Conservation (phyloP, 2,113 vertebrate species). For the Dolichallabes microphthalmus region DNA sequence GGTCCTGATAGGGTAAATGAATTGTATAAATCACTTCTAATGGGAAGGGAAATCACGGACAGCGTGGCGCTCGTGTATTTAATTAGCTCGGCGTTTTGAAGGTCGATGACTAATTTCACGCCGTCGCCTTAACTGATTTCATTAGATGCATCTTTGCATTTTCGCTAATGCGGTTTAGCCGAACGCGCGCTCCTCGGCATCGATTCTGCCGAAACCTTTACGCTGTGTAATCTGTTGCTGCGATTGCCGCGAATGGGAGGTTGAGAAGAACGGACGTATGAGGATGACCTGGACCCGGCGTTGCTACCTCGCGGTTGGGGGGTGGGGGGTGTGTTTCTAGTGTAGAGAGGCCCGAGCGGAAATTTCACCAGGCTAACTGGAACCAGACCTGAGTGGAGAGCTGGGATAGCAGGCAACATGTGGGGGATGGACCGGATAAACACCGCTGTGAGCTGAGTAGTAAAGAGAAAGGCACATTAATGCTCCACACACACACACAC, state of each 20-base stretch:
- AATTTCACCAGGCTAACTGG: conserved; percentile 14
- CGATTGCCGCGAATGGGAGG: background rate
- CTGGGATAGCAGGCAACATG: background rate
- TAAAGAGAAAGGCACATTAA: conserved; percentile 12
- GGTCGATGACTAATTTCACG: conserved; percentile 46
- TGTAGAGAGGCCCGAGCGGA: conserved; percentile 2
- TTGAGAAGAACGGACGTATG: background rate
- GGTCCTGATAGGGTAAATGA: conserved; percentile 33
- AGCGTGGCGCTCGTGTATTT: conserved; percentile 17
- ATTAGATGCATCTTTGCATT: conserved; percentile 38
- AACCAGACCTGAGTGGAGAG: background rate
- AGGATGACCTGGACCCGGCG: background rate
- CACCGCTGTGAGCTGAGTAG: background rate
- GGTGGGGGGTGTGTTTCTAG: no score
- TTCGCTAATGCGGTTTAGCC: background rate
- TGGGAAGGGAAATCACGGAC: conserved; percentile 22
- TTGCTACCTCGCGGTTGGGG: background rate
- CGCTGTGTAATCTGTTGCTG: conserved; percentile 36
- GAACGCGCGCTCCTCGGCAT: background rate
- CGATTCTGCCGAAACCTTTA: conserved; percentile 24
- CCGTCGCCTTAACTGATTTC: conserved; percentile 38
- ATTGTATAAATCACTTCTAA: conserved; percentile 43
- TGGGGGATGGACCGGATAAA: conserved; percentile 4
- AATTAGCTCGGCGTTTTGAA: conserved; percentile 42
- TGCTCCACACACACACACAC: conserved; percentile 9